A percentile compares a stretch with the other conserved stretches of the same genome.
Evolutionary conservation across 1,140 invertebrate genomes (phyloP).

Genomic region (Metopolophium dirhodum): DNA sequence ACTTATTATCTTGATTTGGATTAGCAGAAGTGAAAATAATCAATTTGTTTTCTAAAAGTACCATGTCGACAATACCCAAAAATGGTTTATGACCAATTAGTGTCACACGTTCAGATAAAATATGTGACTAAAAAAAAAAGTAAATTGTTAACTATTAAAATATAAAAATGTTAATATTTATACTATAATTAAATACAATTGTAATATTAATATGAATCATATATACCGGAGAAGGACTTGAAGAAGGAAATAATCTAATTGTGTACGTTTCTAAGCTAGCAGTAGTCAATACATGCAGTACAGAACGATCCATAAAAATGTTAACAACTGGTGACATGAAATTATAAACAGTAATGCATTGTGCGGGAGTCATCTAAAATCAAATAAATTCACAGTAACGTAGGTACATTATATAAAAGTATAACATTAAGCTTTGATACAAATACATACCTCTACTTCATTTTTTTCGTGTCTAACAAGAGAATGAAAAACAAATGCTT

Average conservation of each 20-base stretch:
- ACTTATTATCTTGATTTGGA: conserved; percentile 59
- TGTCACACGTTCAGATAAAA: conserved; percentile 69
- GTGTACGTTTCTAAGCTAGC: conserved; percentile 82
- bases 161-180: background rate
- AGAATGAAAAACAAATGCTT: conserved; percentile 70
- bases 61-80: conserved; percentile 72
- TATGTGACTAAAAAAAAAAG: conserved; percentile 39
- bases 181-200: background rate
- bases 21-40: conserved; percentile 72
- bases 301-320: conserved; percentile 72
- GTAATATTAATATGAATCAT: background rate
- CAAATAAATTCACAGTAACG: conserved; percentile 30
- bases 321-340: conserved; percentile 75
- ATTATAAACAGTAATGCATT: conserved; percentile 66
- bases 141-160: background rate
- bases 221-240: conserved; percentile 36
- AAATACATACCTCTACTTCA: conserved; percentile 29
- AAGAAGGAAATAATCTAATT: conserved; percentile 69
- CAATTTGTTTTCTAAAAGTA: conserved; percentile 70
- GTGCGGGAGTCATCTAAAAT: conserved; percentile 60
- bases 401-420: background rate
- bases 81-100: conserved; percentile 77
- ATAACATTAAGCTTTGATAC: background rate
- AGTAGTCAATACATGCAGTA: conserved; percentile 78
- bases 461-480: conserved; percentile 60